phyloP scores from a whole-genome alignment of 2,888 invertebrate genomes.

The Microdon myrmicae region DNA sequence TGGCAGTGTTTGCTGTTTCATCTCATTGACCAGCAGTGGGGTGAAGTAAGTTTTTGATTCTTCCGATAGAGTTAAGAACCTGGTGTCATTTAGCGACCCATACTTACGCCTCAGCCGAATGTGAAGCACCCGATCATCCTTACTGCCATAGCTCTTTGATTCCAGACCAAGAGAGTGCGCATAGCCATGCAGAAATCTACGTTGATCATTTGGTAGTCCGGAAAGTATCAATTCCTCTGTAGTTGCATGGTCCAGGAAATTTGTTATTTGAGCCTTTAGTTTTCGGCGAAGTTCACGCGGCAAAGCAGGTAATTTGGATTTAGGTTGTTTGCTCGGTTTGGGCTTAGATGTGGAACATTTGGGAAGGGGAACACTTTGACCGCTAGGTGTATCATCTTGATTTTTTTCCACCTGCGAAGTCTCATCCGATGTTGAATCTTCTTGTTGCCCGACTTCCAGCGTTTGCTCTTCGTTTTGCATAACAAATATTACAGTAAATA shows the following conservation, averaged over 20 bases:
- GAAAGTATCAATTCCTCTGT: slow-evolving; percentile 41
- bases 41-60: slow-evolving; percentile 34
- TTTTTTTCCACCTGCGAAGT: not conserved
- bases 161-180: slow-evolving; percentile 56
- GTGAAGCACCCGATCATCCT: slow-evolving; percentile 55
- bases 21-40: slow-evolving; percentile 35
- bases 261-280: slow-evolving; percentile 45
- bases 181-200: slow-evolving; percentile 58
- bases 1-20: slow-evolving; percentile 23
- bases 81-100: slow-evolving; percentile 31
- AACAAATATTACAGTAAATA: no score
- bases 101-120: slow-evolving; percentile 51
- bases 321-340: slow-evolving; percentile 38
- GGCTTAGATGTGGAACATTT: slow-evolving; percentile 16
- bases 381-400: no score
- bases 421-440: no score
- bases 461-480: no score
- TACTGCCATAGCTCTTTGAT: slow-evolving; percentile 55
- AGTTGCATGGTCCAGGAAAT: slow-evolving; percentile 56
- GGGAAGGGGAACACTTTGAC: slow-evolving; percentile 16
- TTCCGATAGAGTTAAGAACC: slow-evolving; percentile 44
- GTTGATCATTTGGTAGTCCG: slow-evolving; percentile 54
- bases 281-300: slow-evolving; percentile 33
- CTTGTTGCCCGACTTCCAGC: no score
- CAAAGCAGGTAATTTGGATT: slow-evolving; percentile 19